A percentile compares a stretch with the other conserved stretches of the same genome.
phyloP scores from a whole-genome alignment of 1,140 invertebrate species.

The Euwallacea fornicatus region DNA sequence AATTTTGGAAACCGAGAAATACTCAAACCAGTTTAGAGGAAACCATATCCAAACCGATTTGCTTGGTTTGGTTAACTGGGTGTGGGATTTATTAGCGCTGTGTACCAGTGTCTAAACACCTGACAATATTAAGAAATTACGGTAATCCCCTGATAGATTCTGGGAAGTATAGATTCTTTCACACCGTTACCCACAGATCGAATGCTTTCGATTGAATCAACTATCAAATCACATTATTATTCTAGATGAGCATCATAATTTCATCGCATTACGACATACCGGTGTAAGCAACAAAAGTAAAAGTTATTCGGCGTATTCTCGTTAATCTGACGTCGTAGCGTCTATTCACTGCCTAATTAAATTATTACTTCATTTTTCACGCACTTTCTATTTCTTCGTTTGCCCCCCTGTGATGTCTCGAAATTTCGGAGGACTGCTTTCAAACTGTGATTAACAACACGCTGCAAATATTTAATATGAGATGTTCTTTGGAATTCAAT shows the following conservation, averaged over 20 bases:
- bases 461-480: no score
- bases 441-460: no score
- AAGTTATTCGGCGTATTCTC: slow-evolving; percentile 26
- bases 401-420: not conserved
- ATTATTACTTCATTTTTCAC: slow-evolving; percentile 37
- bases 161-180: no score
- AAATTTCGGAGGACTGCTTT: not conserved
- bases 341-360: slow-evolving; percentile 29
- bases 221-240: no score
- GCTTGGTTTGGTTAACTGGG: not conserved
- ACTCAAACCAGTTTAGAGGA: slow-evolving; percentile 26
- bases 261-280: slow-evolving; percentile 9
- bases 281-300: slow-evolving; percentile 22
- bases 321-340: slow-evolving; percentile 14
- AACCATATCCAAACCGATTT: slow-evolving; percentile 26
- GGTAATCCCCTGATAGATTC: no score
- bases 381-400: slow-evolving; percentile 38
- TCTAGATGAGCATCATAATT: not conserved
- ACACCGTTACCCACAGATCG: no score
- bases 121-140: no score
- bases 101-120: no score
- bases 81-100: no score
- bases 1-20: slow-evolving; percentile 23
- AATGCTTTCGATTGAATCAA: no score
- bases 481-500: no score